A percentile compares a stretch with the other conserved stretches of the same genome.
Evolutionary conservation across 2,113 vertebrate genomes (phyloP).

Genomic region (Corythornis cristatus): DNA sequence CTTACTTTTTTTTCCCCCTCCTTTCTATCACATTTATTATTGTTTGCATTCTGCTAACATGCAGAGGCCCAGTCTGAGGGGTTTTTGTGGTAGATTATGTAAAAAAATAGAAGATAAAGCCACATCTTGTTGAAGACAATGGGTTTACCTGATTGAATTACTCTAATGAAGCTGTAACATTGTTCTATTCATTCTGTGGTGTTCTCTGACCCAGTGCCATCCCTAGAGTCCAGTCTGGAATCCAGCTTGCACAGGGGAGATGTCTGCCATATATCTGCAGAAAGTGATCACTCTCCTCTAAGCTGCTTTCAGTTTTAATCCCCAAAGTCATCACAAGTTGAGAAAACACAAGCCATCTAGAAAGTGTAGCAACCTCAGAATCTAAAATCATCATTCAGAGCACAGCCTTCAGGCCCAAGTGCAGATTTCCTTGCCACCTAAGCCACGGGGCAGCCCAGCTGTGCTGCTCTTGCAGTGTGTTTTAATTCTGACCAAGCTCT

Average conservation of each 20-base stretch:
- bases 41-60: background rate
- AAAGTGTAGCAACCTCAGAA: background rate
- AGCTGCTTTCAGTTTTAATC: background rate
- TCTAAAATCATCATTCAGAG: background rate
- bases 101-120: background rate
- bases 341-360: background rate
- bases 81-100: background rate
- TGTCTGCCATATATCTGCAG: background rate
- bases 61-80: background rate
- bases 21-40: background rate
- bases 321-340: background rate
- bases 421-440: constrained; percentile 20
- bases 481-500: constrained; percentile 26
- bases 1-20: background rate
- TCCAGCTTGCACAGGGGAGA: background rate
- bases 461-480: constrained; percentile 8
- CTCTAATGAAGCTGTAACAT: background rate
- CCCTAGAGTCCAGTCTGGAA: background rate
- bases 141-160: background rate
- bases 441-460: constrained; percentile 31
- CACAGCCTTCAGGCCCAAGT: background rate
- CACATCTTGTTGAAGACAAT: background rate
- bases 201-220: background rate
- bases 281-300: background rate
- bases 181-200: background rate